phyloP scores from a whole-genome alignment of 1,140 invertebrate species.

The Magallana ariakensis region DNA sequence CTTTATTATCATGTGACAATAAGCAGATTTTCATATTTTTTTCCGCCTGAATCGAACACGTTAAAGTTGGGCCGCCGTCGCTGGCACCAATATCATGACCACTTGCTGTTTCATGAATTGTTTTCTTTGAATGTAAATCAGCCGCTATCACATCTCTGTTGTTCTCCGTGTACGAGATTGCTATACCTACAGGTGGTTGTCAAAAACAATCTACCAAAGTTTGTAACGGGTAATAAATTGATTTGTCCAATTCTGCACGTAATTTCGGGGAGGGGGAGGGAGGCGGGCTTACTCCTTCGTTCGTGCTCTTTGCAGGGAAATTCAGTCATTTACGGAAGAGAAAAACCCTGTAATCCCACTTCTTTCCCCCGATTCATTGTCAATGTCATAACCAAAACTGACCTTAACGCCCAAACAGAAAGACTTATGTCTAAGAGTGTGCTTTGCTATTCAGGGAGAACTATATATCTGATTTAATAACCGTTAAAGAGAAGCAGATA shows the following conservation, averaged over 20 bases:
- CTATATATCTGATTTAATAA: background rate
- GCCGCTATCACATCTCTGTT: background rate
- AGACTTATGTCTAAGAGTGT: background rate
- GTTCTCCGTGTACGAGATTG: background rate
- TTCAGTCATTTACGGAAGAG: background rate
- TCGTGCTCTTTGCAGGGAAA: background rate
- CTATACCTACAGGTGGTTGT: conserved; percentile 24
- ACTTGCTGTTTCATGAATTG: conserved; percentile 28
- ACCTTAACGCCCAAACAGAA: background rate
- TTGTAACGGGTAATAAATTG: background rate
- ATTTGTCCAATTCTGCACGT: background rate
- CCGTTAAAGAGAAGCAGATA: background rate
- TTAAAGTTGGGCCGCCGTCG: background rate
- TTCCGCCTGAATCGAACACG: conserved; percentile 15
- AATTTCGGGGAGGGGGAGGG: background rate
- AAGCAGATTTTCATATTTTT: conserved; percentile 30
- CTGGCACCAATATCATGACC: conserved; percentile 32
- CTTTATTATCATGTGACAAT: conserved; percentile 29
- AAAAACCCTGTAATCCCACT: background rate
- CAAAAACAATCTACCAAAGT: conserved; percentile 30
- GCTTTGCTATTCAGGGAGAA: background rate
- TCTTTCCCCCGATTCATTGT: background rate
- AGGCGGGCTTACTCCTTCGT: background rate
- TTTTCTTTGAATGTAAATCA: conserved; percentile 39
- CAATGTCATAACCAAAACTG: background rate